Base-by-base conservation (phyloP, 2,113 vertebrate species). In the Trematomus loennbergii region DNA sequence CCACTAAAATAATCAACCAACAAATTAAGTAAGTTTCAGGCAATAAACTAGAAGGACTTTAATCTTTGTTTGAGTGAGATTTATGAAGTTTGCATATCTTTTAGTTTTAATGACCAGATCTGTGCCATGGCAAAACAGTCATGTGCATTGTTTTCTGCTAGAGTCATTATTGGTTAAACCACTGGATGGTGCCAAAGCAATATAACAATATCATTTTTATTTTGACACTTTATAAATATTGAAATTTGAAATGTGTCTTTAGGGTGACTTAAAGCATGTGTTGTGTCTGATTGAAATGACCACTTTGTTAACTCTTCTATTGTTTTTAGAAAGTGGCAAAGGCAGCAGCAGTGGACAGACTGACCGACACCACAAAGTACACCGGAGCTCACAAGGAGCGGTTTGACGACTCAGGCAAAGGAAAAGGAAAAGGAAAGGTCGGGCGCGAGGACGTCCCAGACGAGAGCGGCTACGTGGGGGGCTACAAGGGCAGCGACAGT, bases 371-470 rank as follows among this genome's bases (percentile, higher is more conserved):
- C 45, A 91, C 90, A 84, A 96, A 96, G 81, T 97, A 95, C 91
- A 97, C 96, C 0, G 96, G 96, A 13, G 91, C 91, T n/a, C 97
- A 98, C 87, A 97, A 97, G 92, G 95, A 96, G 69, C 94, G 95
- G 10, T 98, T 98, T 8, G 96, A 97, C 1, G 95, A 96, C 0
- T 94, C 94, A 0, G 96, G 96, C 61, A n/a, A n/a, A n/a, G n/a
- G n/a, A n/a, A 97, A 96, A 87, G 96, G 96, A 16, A 96, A 95
- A 78, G 96, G 97, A 67, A 94, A 95, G 6, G 86, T 83, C 0
- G 97, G 97, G 0, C 87, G 94, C 2, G 90, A 95, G 64, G 95
- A 97, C 0, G 3, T 80, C 18, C 70, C 75, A 0, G 95, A 97
- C 59, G 83, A 61, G 78, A 96, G 95, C 0, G 96, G 97, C 81